A percentile compares a stretch with the other conserved stretches of the same genome.
Conservation (phyloP, 1,140 invertebrate genomes). For the Apis laboriosa region DNA sequence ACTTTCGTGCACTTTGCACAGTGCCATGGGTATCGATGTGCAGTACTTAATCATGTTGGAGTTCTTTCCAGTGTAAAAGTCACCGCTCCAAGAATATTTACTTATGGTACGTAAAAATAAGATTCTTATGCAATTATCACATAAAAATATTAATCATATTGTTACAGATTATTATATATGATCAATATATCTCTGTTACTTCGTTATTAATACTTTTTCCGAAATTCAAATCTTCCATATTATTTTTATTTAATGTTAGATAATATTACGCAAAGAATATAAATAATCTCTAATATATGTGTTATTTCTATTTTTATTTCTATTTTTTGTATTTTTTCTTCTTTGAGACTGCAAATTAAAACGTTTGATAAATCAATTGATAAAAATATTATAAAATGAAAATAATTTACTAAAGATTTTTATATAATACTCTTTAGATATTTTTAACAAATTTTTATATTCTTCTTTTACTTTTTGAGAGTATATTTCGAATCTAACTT, state of each 20-base stretch:
- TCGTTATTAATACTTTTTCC: not conserved
- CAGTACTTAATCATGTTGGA: conserved; percentile 97
- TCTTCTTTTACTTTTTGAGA: not conserved
- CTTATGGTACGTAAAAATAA: conserved; percentile 87
- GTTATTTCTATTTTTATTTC: not conserved
- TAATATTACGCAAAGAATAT: not conserved
- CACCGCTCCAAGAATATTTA: conserved; percentile 93
- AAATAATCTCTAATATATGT: not conserved
- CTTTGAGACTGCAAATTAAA: too few relatives aligned
- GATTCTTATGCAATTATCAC: not conserved
- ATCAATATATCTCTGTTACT: not conserved
- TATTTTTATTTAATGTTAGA: not conserved
- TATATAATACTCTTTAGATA: not conserved
- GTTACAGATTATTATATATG: not conserved
- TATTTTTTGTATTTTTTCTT: too few relatives aligned
- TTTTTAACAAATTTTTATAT: not conserved
- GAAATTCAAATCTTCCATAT: not conserved
- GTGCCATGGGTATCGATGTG: conserved; percentile 93
- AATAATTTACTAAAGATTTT: not conserved
- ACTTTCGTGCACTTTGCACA: conserved; percentile 95
- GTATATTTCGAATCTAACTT: not conserved
- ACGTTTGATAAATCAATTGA: not conserved
- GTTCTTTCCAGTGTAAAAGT: conserved; percentile 91
- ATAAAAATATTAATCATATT: not conserved
- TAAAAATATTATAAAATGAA: not conserved